phyloP scores from a whole-genome alignment of 2,888 invertebrate species.

The Entomobrya proxima region DNA sequence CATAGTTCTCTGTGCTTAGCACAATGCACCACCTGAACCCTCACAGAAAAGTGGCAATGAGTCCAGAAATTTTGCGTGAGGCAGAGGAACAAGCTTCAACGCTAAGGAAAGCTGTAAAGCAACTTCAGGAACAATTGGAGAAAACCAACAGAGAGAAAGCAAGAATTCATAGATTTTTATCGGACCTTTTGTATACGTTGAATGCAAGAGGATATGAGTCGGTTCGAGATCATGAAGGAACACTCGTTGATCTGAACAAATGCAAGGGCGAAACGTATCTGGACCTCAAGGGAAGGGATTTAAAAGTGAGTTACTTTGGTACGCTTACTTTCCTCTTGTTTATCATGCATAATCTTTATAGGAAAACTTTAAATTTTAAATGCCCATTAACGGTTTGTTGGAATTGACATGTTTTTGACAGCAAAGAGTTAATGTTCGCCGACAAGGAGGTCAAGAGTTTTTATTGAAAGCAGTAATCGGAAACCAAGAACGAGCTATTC shows the following conservation, averaged over 20 bases:
- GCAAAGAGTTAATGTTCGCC: conserved; percentile 50
- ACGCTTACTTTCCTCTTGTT: background rate
- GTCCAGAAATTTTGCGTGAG: conserved; percentile 59
- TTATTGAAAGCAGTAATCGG: conserved; percentile 73
- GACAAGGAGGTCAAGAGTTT: conserved; percentile 66
- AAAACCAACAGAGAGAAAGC: conserved; percentile 61
- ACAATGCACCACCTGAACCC: conserved; percentile 62
- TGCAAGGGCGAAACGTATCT: conserved; percentile 71
- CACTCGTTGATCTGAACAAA: conserved; percentile 67
- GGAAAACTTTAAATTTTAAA: too few species aligned
- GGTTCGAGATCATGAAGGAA: conserved; percentile 71
- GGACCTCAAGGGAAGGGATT: conserved; percentile 70
- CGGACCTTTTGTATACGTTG: conserved; percentile 72
- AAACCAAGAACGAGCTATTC: conserved; percentile 67
- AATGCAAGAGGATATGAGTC: conserved; percentile 72
- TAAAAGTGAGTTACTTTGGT: conserved; percentile 41
- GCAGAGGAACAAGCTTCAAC: conserved; percentile 56
- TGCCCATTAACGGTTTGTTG: too few species aligned
- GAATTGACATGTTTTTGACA: background rate
- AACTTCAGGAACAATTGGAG: conserved; percentile 60
- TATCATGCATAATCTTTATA: too few species aligned
- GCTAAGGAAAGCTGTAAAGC: conserved; percentile 49
- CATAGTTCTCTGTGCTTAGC: conserved; percentile 51
- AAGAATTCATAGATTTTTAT: conserved; percentile 65
- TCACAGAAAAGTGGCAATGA: conserved; percentile 64